Percentiles rank a stretch among this genome's conserved stretches.
These are phyloP conservation scores for Labeo calbasu DNA, from an alignment of 2,797 vertebrate species.

Conservation along the genomic window DNA sequence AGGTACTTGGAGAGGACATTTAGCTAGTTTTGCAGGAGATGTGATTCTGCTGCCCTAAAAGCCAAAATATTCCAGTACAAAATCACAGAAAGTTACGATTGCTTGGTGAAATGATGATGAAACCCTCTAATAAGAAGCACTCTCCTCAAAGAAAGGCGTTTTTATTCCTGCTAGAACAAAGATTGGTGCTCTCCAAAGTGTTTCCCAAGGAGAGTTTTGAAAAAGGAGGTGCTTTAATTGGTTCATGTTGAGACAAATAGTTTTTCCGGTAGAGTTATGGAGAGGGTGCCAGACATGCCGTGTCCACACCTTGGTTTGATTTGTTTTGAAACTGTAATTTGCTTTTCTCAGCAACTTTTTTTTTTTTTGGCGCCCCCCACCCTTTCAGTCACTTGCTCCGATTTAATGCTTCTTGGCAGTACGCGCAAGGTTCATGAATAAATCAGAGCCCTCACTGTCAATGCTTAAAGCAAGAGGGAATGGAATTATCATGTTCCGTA, in stretches of 20 bases:
- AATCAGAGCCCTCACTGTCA: constrained; percentile 74
- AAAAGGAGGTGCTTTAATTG: constrained; percentile 49
- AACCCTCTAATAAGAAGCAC: constrained; percentile 53
- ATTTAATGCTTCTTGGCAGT: constrained; percentile 73
- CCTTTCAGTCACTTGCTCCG: constrained; percentile 67
- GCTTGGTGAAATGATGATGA: constrained; percentile 55
- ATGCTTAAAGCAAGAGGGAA: constrained; percentile 69
- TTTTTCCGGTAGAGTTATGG: constrained; percentile 54
- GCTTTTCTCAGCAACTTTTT: constrained; percentile 70
- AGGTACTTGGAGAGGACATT: constrained; percentile 48
- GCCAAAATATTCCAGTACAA: constrained; percentile 60
- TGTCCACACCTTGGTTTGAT: constrained; percentile 62
- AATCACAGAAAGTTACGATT: constrained; percentile 32
- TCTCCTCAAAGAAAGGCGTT: constrained; percentile 42
- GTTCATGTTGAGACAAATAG: constrained; percentile 49
- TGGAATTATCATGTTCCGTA: constrained; percentile 73
- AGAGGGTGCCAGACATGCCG: constrained; percentile 43
- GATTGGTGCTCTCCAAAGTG: constrained; percentile 17
- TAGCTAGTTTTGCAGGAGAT: constrained; percentile 55
- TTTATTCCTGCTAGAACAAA: constrained; percentile 38
- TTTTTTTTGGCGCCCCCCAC: constrained; percentile 19
- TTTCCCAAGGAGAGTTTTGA: constrained; percentile 45
- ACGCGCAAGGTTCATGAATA: constrained; percentile 74
- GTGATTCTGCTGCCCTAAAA: constrained; percentile 7
- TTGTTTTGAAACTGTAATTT: constrained; percentile 72